Evolutionary conservation across 2,888 invertebrate genomes (phyloP), one percentile per base, ranked within the genome.

Genomic region (Ophioninae sp.): DNA sequence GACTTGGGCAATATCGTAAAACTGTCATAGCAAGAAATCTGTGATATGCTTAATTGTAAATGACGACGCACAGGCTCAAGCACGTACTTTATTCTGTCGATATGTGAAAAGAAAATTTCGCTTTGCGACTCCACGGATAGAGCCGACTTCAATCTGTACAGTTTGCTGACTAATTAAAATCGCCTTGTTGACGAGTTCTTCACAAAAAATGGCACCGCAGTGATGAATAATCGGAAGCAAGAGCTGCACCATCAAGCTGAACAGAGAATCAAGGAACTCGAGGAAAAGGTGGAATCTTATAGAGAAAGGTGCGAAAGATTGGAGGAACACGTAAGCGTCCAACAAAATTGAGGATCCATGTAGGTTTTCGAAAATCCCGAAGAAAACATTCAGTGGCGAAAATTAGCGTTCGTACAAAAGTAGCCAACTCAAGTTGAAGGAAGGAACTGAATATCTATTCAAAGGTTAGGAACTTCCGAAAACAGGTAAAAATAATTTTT

Each of bases 201-300:
- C 13, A 51, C 51, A 51, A 93, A 68, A 90, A 91, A 80, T 88
- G 92, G 9, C 90, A 91, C 61, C 89, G 89, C 89, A 8, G 37
- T 79, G 84, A 88, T 3, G 65, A 71, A 59, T 86, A 85, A 72
- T 79, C 87, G 93, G 89, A 88, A 93, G 94, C 88, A 93, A 91
- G 82, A 41, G 94, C 95, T 87, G 68, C 87, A 22, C 41, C 85
- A 72, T 83, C 86, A 17, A 87, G 88, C 74, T 8, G 58, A 58
- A 9, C 67, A 78, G 9, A 64, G 8, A 67, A 0, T 75, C 6
- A 75, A 56, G 17, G 74, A 89, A 87, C 78, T 86, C 81, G 65
- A 88, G 87, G 86, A 87, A 87, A 91, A 88, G 85, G 65, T 88
- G 13, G 76, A 90, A 85, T 81, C 69, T 64, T 88, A 71, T 85